Conservation (phyloP, 2,797 vertebrate genomes). For the Thaleichthys pacificus region DNA sequence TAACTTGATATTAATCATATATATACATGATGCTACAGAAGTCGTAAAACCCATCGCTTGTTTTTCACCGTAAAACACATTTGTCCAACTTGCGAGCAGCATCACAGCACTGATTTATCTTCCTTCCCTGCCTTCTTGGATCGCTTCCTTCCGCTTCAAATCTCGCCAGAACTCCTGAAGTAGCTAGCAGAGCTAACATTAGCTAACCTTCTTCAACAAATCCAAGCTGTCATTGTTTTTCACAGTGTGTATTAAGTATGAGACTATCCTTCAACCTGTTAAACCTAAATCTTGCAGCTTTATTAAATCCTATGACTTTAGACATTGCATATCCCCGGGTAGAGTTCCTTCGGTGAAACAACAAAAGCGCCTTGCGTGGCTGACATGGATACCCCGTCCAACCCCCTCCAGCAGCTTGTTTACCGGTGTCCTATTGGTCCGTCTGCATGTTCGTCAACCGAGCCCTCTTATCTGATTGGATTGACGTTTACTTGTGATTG, state of each 20-base stretch:
- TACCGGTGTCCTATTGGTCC: conserved; percentile 62
- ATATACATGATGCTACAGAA: conserved; percentile 5
- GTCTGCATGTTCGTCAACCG: conserved; percentile 37
- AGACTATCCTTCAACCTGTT: no score
- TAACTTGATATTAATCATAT: conserved; percentile 13
- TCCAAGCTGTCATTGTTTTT: conserved; percentile 1
- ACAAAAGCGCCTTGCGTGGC: conserved; percentile 70
- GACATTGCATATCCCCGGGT: conserved; percentile 34
- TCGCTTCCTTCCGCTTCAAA: conserved; percentile 69
- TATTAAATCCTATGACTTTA: neutral
- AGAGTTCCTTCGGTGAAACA: conserved; percentile 56
- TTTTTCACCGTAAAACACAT: conserved; percentile 28
- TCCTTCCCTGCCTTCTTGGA: conserved; percentile 58
- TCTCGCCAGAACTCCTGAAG: conserved; percentile 51
- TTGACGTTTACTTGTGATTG: neutral
- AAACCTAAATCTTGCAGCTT: neutral
- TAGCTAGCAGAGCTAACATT: conserved; percentile 26
- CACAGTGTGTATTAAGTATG: neutral
- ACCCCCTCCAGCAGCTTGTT: conserved; percentile 56
- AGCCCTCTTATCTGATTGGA: conserved; percentile 44
- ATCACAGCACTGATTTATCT: conserved; percentile 53
- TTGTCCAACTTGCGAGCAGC: conserved; percentile 50
- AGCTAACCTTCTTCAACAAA: conserved; percentile 19
- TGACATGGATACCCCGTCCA: conserved; percentile 57
- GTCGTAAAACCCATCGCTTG: neutral